Evolutionary conservation across 2,113 vertebrate genomes (phyloP), one percentile per base, ranked within the genome.

Genomic region (Pardalotus punctatus): DNA sequence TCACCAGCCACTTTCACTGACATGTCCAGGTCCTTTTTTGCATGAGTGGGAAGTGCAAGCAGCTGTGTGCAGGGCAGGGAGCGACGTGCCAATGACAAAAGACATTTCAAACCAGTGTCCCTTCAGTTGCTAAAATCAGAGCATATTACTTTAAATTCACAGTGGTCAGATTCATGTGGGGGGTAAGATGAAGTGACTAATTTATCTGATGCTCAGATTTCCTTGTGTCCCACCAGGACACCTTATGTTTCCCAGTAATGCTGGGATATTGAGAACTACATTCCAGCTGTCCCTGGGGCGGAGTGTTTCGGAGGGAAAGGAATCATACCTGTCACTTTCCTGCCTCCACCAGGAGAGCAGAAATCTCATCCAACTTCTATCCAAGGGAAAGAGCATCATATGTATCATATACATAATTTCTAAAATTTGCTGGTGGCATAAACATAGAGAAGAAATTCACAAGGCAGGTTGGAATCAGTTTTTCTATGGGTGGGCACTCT

Each of bases 11-110:
- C 14, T 36, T 79, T 38, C 20, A n/a, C 9, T 48, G 58, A 19
- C 6, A 27, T 2, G 3, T 50, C 42, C 38, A 27, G 10, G 6
- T 70, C 10, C 14, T 77, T 24, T 54, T 67, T 42, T 85, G 16
- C 12, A 20, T 47, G 22, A 47, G 18, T 27, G 15, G 10, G 14
- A 86, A 57, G 24, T 12, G 9, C 35, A 74, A 47, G 8, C 38
- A 87, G 16, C 25, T 56, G 17, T 81, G 17, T 50, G 15, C 61
- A 38, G 48, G 9, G 14, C 27, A 80, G 15, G 31, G 31, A 51
- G 14, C 19, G 86, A 60, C 0, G 0, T 66, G 7, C 6, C 28
- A 73, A 2, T 50, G n/a, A 28, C 15, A 78, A 69, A 31, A 53
- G 5, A 43, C 4, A 0, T 83, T 53, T 80, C 62, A 83, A 42